Conservation (phyloP, 53 echinoderm and acorn worm genomes). For the Zoroaster sp. region DNA sequence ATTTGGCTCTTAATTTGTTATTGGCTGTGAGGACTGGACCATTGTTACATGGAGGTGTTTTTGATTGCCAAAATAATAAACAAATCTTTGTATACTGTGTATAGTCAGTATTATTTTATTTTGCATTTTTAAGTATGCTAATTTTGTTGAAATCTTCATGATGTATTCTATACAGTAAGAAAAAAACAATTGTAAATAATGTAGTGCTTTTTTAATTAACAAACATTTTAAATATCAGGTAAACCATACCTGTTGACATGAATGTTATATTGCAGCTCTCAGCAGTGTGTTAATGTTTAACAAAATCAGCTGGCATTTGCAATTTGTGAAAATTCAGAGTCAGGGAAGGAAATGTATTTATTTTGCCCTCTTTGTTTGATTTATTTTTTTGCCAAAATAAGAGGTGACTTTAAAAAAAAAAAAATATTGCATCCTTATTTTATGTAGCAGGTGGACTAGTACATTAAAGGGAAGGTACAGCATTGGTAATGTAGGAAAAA, state of each 20-base stretch:
- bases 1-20: neutral
- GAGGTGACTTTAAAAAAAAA: too few species aligned
- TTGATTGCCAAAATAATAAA: slow-evolving; percentile 34
- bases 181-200: slow-evolving; percentile 11
- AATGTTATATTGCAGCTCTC: neutral
- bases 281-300: neutral
- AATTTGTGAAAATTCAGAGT: too few species aligned
- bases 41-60: slow-evolving; percentile 2
- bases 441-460: too few species aligned
- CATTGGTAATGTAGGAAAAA: too few species aligned
- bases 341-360: neutral
- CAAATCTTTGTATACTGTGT: neutral
- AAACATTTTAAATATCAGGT: neutral
- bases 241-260: neutral
- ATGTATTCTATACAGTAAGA: neutral
- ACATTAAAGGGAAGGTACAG: too few species aligned
- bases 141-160: neutral
- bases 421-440: too few species aligned
- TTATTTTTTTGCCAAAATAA: neutral
- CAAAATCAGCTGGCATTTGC: neutral
- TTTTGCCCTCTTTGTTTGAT: neutral
- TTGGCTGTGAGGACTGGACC: neutral
- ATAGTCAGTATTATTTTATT: slow-evolving; percentile 49
- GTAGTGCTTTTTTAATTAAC: neutral
- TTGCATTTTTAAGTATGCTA: neutral